Evolutionary conservation across 1,140 invertebrate genomes (phyloP), one percentile per base, ranked within the genome.

Genomic region (Thaumetopoea pityocampa): DNA sequence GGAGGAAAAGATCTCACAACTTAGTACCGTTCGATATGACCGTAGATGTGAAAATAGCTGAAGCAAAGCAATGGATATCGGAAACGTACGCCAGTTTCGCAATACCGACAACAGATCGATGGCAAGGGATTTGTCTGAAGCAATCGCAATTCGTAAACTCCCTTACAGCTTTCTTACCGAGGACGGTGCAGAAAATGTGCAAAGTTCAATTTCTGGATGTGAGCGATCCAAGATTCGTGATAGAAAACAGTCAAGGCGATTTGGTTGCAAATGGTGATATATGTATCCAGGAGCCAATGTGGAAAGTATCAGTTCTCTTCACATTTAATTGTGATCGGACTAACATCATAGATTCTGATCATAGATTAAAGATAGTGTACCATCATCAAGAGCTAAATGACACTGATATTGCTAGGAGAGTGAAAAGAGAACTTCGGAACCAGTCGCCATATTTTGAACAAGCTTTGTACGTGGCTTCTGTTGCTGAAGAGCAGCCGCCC

Each of bases 401-500:
- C 51, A 92, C 91, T 0, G 93, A 94, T 67, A 89, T 93, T 10
- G 92, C 92, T 0, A 89, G 88, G 42, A 83, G 93, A 34, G 92
- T 94, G 1, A 86, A 93, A 16, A 82, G 93, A 35, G 93, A 95
- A 67, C 64, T 94, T 12, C 80, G 90, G 12, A 95, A 94, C 61
- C 92, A 93, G 62, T 92, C 90, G 1, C 94, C 93, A 0, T 92
- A 91, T 56, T 98, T 98, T 70, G 93, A 95, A 30, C 91, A 94
- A 50, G 89, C 91, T 0, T 74, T 96, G 0, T 98, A 98, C 62
- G 90, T 94, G 0, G 94, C 92, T 0, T 91, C 91, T 3, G 95
- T 98, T 0, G 89, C 94, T 20, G 97, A 98, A 80, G 96, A 98
- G 76, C 92, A 94, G 53, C 92, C 94, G 0, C 89, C 94, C 1